These are phyloP conservation scores for Eubasilissa regina DNA, from an alignment of 1,140 invertebrate genomes.

Conservation along the genomic window DNA sequence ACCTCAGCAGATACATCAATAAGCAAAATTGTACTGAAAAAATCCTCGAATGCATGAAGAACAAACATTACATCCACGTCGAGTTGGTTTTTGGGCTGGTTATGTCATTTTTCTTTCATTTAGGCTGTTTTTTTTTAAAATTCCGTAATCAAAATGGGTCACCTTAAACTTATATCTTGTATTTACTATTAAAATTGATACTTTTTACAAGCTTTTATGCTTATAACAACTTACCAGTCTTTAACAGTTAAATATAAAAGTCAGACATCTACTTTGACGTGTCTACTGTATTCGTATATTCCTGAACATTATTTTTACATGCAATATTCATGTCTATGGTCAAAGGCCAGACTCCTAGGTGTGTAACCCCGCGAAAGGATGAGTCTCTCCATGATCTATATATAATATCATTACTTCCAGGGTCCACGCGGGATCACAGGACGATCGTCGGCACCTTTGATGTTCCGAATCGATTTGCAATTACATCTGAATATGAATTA, in stretches of 20 bases:
- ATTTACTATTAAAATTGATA: too few relatives aligned
- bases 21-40: too few relatives aligned
- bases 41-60: too few relatives aligned
- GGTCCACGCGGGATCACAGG: conserved; percentile 34
- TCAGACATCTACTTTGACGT: background rate
- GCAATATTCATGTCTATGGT: conserved; percentile 36
- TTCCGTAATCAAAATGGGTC: too few relatives aligned
- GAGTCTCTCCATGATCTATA: conserved; percentile 20
- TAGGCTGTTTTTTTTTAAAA: too few relatives aligned
- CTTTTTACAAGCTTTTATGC: too few relatives aligned
- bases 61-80: too few relatives aligned
- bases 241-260: background rate
- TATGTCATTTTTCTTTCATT: too few relatives aligned
- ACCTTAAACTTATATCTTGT: too few relatives aligned
- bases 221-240: too few relatives aligned
- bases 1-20: too few relatives aligned
- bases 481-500: conserved; percentile 1
- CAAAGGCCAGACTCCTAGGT: conserved; percentile 17
- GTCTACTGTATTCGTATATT: background rate
- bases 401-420: conserved; percentile 53
- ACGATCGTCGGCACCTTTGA: conserved; percentile 9
- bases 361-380: conserved; percentile 7
- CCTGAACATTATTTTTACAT: conserved; percentile 32
- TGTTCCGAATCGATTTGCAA: conserved; percentile 37
- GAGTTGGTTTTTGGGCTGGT: too few relatives aligned